Evolutionary conservation across 2,113 vertebrate species (phyloP), one percentile per base, ranked within the genome.

Genomic region (Archocentrus centrarchus): DNA sequence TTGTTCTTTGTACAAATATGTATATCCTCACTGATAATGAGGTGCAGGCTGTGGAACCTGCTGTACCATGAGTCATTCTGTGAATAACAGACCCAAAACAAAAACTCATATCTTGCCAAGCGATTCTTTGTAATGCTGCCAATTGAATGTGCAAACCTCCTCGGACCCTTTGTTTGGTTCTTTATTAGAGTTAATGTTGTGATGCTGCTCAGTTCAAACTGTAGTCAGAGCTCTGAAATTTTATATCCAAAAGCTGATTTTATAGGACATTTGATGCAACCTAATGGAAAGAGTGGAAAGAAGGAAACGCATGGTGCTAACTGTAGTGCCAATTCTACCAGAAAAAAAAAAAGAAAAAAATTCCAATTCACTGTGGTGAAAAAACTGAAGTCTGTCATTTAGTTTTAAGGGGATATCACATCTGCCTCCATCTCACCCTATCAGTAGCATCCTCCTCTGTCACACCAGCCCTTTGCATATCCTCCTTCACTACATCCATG

Each of bases 1-100:
- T 57, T 81, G 61, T 50, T 75, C 79, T 83, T 57, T 64, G 66
- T 80, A 64, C 60, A 87, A 81, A 83, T 77, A 85, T 86, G 18
- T 70, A 68, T 50, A 80, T 81, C 47, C 75, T 37, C 24, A 22
- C 41, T 79, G 59, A 86, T 75, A 85, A 85, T 76, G 73, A 88
- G 80, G 59, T 24, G 44, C 81, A 86, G 39, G 50, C 50, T 59
- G 84, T 70, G 78, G 68, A 80, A 80, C 58, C 79, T 62, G 77
- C 59, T 85, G 68, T 73, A 73, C 68, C 47, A 70, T 81, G 76
- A 83, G 66, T 86, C 79, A 75, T 24, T 50, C 63, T 70, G 73
- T 83, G 77, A 81, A 82, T 64, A 75, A 77, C 57, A 60, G 27
- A 63, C 20, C 27, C 39, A 82, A 68, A 70, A 59, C 61, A 80